Evolutionary conservation across 2,888 invertebrate genomes (phyloP), one percentile per base, ranked within the genome.

Genomic region (Physocephala rufipes): DNA sequence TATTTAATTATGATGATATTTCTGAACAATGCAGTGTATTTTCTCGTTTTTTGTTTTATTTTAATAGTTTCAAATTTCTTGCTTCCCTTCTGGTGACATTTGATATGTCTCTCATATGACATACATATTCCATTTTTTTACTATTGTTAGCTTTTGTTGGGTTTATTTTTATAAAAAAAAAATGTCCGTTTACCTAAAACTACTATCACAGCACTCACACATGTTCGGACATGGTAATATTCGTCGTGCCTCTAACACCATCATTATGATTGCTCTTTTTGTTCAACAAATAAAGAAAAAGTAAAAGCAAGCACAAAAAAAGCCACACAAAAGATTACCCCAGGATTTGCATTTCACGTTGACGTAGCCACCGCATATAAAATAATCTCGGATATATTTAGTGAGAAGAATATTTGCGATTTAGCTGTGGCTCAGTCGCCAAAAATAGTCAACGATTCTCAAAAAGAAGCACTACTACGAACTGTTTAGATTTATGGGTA

Each of bases 311-410:
- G 16, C 26, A 16, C 47, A 64, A 62, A n/a, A 62, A 62, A n/a
- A 2, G 7, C 62, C 12, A 12, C 19, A 47, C 19, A 1, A 12
- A 55, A 62, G 43, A 43, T 7, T n/a, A n/a, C n/a, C n/a, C 4
- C 36, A 36, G 91, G 90, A 2, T 92, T 90, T 79, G 93, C 92
- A 0, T 92, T 91, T 82, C 91, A 92, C 78, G 88, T 91, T 4
- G 92, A 92, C 82, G 89, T 89, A 0, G 89, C 90, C 0, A 88
- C 89, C 0, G 92, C 90, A 1, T 93, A 92, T 82, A 90, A 90
- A 74, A 89, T 92, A 28, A 91, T 93, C 80, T 87, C 87, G 66
- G 88, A 88, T 28, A 90, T 89, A 0, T 92, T 91, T 78, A 87
- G 86, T 0, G 91, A 92, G 79, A 87, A 89, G 63, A 89, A 91